Evolutionary conservation across 1,140 invertebrate genomes (phyloP), one percentile per base, ranked within the genome.

Genomic region (Chionoecetes opilio): DNA sequence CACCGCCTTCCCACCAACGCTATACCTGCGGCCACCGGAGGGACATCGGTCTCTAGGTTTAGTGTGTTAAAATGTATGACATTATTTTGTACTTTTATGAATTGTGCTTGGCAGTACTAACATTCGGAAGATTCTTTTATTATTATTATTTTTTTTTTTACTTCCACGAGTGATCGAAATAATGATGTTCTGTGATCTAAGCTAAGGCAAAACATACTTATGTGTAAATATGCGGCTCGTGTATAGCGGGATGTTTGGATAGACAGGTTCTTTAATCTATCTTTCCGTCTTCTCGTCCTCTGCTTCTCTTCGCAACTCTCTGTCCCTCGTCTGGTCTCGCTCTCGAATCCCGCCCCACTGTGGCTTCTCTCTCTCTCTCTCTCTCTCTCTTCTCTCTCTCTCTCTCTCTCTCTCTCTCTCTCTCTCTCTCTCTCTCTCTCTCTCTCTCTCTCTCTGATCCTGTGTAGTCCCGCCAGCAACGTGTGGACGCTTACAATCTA

Each of bases 51-150:
- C 34, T 75, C n/a, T 75, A 75, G 21, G 21, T 75, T 75, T n/a
- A n/a, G 11, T 8, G 63, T 75, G 63, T 75, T 75, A n/a, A 75
- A 75, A 75, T n/a, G 21, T 75, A 75, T 0, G 63, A 75, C 63
- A 11, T 75, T 75, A n/a, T 75, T 75, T 75, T 75, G 63, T 75
- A 75, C 63, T n/a, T n/a, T 75, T n/a, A 75, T 75, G n/a, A n/a
- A 75, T 75, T 75, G 63, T 75, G 63, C 63, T 75, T 75, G 8
- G 63, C 26, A n/a, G 63, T 75, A 75, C 63, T 75, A 75, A 75
- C 63, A 75, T 75, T 75, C 63, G 63, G 26, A 75, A 75, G 63
- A n/a, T 14, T 17, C 0, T 53, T 53, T 53, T 53, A n/a, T 53
- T 2, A 14, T 53, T 17, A 1, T 9, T 53, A 1, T 11, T 9